These are phyloP conservation scores for Agrochola macilenta DNA, from an alignment of 2,888 invertebrate genomes.

Conservation along the genomic window DNA sequence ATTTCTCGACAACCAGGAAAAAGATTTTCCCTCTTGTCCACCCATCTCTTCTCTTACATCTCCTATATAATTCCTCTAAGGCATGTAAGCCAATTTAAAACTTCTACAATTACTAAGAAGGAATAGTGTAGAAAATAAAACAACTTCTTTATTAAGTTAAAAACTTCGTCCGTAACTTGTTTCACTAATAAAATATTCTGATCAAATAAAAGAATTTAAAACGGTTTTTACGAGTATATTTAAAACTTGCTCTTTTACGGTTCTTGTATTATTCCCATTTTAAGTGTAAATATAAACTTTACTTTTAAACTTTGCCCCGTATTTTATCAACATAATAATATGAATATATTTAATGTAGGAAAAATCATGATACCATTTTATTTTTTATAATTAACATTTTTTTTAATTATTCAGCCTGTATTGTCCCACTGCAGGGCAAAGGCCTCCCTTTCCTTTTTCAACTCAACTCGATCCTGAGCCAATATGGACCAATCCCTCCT, in stretches of 20 bases:
- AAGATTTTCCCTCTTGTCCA: not conserved
- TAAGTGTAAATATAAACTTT: not conserved
- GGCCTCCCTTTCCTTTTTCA: too few species aligned
- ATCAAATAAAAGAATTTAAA: slow-evolving; percentile 21
- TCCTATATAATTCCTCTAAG: not conserved
- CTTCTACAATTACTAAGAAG: slow-evolving; percentile 41
- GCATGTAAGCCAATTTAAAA: slow-evolving; percentile 45
- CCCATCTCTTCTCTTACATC: too few species aligned
- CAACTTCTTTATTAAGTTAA: slow-evolving; percentile 10
- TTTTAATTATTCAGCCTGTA: not conserved
- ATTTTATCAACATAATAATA: too few species aligned
- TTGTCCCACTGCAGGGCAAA: not conserved
- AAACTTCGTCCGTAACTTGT: slow-evolving; percentile 30
- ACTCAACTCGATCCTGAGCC: not conserved
- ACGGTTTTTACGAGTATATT: slow-evolving; percentile 37
- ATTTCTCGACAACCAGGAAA: not conserved
- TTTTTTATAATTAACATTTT: too few species aligned
- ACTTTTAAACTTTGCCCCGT: too few species aligned
- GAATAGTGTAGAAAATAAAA: slow-evolving; percentile 31
- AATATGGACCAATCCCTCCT: not conserved
- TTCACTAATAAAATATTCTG: slow-evolving; percentile 34
- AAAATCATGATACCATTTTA: not conserved
- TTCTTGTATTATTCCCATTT: not conserved
- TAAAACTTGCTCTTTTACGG: slow-evolving; percentile 15
- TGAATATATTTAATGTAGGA: not conserved